phyloP scores from a whole-genome alignment of 1,140 invertebrate genomes.

The Arctopsyche grandis region DNA sequence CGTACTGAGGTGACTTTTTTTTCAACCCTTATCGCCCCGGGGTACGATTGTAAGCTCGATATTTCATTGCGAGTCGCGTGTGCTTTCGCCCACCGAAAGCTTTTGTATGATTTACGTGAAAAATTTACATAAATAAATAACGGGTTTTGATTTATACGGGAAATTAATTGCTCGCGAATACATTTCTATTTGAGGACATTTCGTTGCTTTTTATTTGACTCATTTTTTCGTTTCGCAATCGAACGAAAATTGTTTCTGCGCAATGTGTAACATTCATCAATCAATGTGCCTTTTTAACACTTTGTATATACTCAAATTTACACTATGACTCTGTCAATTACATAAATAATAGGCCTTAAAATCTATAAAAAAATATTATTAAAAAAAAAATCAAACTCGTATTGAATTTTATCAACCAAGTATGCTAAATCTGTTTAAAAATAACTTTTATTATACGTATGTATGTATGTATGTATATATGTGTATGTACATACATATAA shows the following conservation, averaged over 20 bases:
- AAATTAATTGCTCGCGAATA: slow-evolving; percentile 35
- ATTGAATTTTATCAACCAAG: no score
- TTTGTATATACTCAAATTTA: no score
- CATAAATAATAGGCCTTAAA: no score
- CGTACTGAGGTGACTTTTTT: background rate
- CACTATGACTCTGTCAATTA: no score
- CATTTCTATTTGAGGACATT: slow-evolving; percentile 16
- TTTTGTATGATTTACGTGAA: slow-evolving; percentile 26
- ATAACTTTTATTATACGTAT: no score
- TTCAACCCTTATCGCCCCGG: slow-evolving; percentile 6
- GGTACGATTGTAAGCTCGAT: slow-evolving; percentile 19
- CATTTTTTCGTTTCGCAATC: background rate
- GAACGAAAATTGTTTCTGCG: background rate
- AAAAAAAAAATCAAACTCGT: no score
- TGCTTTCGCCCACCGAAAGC: background rate
- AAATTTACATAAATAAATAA: slow-evolving; percentile 41
- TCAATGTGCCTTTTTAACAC: no score
- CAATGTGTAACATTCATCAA: no score
- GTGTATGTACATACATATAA: no score
- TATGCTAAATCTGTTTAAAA: no score
- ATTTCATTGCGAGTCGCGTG: slow-evolving; percentile 12
- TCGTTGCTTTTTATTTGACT: background rate
- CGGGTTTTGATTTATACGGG: slow-evolving; percentile 3
- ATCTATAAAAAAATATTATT: no score
- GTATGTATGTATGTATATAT: no score